A percentile compares a stretch with the other conserved stretches of the same genome.
These are phyloP conservation scores for Agapornis canus DNA, from an alignment of 2,797 vertebrate species.

Conservation along the genomic window DNA sequence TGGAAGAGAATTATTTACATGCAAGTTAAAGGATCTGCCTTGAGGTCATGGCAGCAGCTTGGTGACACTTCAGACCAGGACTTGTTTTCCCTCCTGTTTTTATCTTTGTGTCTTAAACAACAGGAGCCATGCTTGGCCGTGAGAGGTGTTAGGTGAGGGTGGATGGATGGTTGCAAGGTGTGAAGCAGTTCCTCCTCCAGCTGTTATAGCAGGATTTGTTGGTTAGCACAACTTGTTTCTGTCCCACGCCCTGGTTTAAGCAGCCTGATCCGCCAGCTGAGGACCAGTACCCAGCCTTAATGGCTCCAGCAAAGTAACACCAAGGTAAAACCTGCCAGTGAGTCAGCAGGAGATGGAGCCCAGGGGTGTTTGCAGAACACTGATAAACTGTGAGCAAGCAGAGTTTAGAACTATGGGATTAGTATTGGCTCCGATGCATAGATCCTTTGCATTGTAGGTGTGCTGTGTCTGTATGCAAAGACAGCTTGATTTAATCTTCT, in stretches of 20 bases:
- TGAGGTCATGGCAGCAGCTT: background rate
- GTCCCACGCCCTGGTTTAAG: background rate
- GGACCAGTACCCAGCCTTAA: background rate
- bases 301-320: background rate
- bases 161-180: background rate
- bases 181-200: background rate
- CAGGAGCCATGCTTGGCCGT: background rate
- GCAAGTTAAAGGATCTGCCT: background rate
- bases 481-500: background rate
- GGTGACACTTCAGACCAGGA: background rate
- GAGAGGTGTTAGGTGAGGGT: background rate
- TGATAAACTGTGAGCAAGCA: background rate
- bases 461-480: background rate
- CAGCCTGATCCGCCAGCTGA: background rate
- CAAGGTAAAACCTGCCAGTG: background rate
- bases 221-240: fast-evolving
- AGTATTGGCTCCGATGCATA: fast-evolving
- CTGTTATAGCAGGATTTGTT: background rate
- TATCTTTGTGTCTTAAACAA: background rate
- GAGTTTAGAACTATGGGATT: background rate
- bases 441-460: background rate
- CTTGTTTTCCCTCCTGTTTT: background rate
- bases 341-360: background rate
- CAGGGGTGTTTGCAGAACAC: background rate
- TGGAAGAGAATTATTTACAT: background rate